Conservation (phyloP, 92 coral and sea anemone genomes). For the Diadumene lineata region DNA sequence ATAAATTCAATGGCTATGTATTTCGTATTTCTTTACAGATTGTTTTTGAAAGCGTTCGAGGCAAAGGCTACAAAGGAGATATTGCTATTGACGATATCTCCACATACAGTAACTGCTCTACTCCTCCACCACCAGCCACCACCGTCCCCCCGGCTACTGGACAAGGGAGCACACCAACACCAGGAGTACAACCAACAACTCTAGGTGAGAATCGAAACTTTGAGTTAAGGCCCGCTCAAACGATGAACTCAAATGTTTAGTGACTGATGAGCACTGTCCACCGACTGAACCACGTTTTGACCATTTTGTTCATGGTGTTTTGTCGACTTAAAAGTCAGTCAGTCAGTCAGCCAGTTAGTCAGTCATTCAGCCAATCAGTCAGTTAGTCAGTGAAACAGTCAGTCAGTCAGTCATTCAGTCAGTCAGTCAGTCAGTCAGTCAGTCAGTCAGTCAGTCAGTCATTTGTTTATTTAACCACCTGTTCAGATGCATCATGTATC, state of each 20-base stretch:
- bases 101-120: neutral
- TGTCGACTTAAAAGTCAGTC: too few relatives aligned
- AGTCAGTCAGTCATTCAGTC: neutral
- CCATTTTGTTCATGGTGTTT: too few relatives aligned
- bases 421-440: neutral
- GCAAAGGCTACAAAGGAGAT: conserved; percentile 20
- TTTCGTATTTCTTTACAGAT: neutral
- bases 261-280: too few relatives aligned
- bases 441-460: neutral
- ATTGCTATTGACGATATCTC: conserved; percentile 24
- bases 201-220: neutral
- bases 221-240: too few relatives aligned
- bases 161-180: neutral
- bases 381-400: neutral
- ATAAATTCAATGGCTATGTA: too few relatives aligned
- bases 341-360: too few relatives aligned
- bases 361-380: too few relatives aligned
- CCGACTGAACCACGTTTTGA: too few relatives aligned
- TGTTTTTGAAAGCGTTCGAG: conserved; percentile 24
- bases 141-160: neutral
- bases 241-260: too few relatives aligned
- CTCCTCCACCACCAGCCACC: neutral
- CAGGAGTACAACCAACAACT: neutral
- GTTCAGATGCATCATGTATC: neutral
- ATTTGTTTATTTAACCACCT: neutral